Evolutionary conservation across 2,888 invertebrate genomes (phyloP).

Genomic region (Agrochola litura): DNA sequence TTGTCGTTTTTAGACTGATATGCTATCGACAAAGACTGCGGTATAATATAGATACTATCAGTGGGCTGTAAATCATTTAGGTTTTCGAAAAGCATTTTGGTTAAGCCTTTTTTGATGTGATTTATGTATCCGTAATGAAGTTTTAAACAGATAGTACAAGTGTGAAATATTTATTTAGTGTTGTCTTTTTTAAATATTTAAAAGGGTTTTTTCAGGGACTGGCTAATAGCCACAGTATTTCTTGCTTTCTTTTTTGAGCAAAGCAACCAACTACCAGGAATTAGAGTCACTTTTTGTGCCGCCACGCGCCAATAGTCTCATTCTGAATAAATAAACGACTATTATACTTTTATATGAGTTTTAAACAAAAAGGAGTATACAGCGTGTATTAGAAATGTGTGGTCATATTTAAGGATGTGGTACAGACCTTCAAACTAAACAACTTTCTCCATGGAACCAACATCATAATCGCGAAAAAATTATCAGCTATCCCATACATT

Average conservation of each 20-base stretch:
- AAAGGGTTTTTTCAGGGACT: background rate
- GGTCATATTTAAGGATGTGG: background rate
- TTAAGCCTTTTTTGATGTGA: slow-evolving; percentile 66
- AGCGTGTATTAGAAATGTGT: background rate
- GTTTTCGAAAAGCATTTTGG: slow-evolving; percentile 63
- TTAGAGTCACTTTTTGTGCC: slow-evolving; percentile 42
- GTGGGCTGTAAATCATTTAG: slow-evolving; percentile 81
- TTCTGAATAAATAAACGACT: slow-evolving; percentile 61
- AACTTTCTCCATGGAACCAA: background rate
- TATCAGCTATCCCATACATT: background rate
- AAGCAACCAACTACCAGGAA: slow-evolving; percentile 20
- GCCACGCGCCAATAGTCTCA: slow-evolving; percentile 62
- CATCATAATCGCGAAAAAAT: background rate
- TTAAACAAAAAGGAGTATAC: background rate
- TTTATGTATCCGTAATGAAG: slow-evolving; percentile 64
- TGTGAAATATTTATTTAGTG: slow-evolving; percentile 21
- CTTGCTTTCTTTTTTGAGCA: background rate
- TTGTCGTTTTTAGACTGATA: slow-evolving; percentile 77
- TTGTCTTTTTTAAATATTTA: background rate
- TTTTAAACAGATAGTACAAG: slow-evolving; percentile 46
- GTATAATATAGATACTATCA: slow-evolving; percentile 77
- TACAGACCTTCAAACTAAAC: background rate
- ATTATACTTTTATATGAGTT: slow-evolving; percentile 3
- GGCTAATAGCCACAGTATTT: background rate
- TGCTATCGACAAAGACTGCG: slow-evolving; percentile 82